Percentiles rank a stretch among this genome's conserved stretches.
Evolutionary conservation across 2,797 vertebrate species (phyloP).

Genomic region (Melanotaenia trifasciata): DNA sequence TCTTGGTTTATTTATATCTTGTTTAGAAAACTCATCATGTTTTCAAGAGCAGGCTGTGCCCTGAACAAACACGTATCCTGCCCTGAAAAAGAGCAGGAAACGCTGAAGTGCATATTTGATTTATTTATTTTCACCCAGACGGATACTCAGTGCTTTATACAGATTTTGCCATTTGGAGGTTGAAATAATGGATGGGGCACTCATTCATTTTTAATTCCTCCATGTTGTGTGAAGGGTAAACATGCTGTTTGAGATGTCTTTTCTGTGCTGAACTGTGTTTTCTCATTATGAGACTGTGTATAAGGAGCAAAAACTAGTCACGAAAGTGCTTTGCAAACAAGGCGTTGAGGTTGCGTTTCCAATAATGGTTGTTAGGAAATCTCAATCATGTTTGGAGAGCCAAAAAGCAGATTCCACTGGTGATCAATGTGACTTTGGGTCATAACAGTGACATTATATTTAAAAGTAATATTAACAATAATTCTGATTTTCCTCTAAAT

Average conservation of each 20-base stretch:
- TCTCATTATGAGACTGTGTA: constrained; percentile 78
- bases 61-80: constrained; percentile 73
- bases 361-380: constrained; percentile 62
- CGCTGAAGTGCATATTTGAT: constrained; percentile 86
- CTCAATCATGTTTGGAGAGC: constrained; percentile 44
- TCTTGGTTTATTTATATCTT: constrained; percentile 81
- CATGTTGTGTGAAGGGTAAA: constrained; percentile 89
- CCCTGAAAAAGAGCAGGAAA: constrained; percentile 76
- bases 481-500: constrained; percentile 58
- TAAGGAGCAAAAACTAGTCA: constrained; percentile 74
- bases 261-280: constrained; percentile 85
- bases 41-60: constrained; percentile 74
- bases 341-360: constrained; percentile 61
- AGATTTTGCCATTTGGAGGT: constrained; percentile 88
- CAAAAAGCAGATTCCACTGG: constrained; percentile 23
- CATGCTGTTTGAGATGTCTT: constrained; percentile 87
- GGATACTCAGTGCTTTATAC: constrained; percentile 86
- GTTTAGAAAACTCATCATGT: constrained; percentile 77
- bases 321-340: constrained; percentile 74
- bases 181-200: constrained; percentile 88
- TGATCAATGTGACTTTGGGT: constrained; percentile 31
- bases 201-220: constrained; percentile 88
- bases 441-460: too few relatives aligned
- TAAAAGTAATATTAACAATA: constrained; percentile 16
- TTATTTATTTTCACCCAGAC: constrained; percentile 89